Base-by-base conservation (phyloP, 2,113 vertebrate species). In the Sylvicapra grimmia region DNA sequence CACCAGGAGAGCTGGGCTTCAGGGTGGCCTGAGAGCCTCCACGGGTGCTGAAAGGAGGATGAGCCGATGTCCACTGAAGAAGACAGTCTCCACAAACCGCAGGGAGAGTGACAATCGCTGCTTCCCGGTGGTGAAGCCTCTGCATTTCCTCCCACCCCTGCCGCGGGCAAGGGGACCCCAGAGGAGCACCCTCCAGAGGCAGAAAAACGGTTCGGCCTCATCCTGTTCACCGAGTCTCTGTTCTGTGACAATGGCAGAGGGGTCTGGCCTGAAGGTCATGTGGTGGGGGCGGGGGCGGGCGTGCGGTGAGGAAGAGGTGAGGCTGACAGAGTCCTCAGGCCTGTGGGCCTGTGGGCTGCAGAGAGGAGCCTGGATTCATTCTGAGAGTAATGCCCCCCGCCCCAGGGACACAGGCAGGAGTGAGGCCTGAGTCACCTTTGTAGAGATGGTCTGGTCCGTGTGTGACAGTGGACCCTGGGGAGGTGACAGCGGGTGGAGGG, bases 111-210 rank as follows among this genome's bases (percentile, higher is more conserved):
- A 11, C 56, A 90, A 84, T 21, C 1, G 8, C 40, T 40, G n/a
- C 31, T 47, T 79, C 58, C 31, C 10, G 8, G 65, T 5, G 27
- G 12, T 36, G 16, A 15, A 29, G 25, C 49, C 21, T 19, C 75
- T 25, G 14, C 12, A 44, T 19, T 25, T 86, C 47, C 51, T 9
- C 83, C 75, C 40, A 84, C 36, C 29, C 65, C 18, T 36, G 87
- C 33, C 0, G 6, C 0, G 33, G 59, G 53, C 8, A 0, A 49
- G 85, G 36, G 23, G 15, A 19, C 18, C 1, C 14, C 40, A 8
- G 12, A 1, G 14, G n/a, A 80, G 16, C 9, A 33, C 33, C 36
- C 77, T 84, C 29, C 2, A 0, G 72, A 77, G 6, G 25, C 11
- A 75, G 86, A 51, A 33, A n/a, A 25, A 13, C 0, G 29, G 44